Evolutionary conservation across 2,797 vertebrate species (phyloP).

Genomic region (Leptodactylus fallax): DNA sequence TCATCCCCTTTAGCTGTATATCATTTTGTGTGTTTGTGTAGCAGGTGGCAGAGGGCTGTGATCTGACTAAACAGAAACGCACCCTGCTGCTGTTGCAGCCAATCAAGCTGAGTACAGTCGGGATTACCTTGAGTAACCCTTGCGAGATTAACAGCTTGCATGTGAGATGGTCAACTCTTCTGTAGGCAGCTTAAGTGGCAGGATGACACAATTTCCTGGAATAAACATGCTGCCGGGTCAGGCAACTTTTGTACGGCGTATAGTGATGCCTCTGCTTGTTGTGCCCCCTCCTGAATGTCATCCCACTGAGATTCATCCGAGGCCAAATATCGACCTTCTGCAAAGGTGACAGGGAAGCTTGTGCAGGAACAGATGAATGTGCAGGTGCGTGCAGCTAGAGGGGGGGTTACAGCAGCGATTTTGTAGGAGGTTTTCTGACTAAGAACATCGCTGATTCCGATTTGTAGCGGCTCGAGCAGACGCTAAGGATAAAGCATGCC

Average conservation of each 20-base stretch:
- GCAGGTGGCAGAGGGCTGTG: slow-evolving; percentile 76
- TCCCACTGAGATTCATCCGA: slow-evolving; percentile 68
- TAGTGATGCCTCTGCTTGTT: slow-evolving; percentile 70
- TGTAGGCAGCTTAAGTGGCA: slow-evolving; percentile 82
- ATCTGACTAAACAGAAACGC: slow-evolving; percentile 84
- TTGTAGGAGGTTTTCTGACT: neutral
- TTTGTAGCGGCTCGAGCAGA: neutral
- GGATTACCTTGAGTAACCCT: slow-evolving; percentile 88
- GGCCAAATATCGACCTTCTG: slow-evolving; percentile 59
- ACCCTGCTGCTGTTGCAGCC: slow-evolving; percentile 78
- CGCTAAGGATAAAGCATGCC: neutral
- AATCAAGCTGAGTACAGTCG: slow-evolving; percentile 78
- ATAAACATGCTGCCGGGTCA: slow-evolving; percentile 81
- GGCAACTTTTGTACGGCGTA: slow-evolving; percentile 79
- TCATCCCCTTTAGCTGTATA: neutral
- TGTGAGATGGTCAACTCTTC: slow-evolving; percentile 84
- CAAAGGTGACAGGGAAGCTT: slow-evolving; percentile 62
- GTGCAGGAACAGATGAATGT: slow-evolving; percentile 80
- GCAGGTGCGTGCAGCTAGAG: slow-evolving; percentile 78
- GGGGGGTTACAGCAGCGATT: neutral
- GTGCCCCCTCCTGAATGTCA: slow-evolving; percentile 69
- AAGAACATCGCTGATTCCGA: neutral
- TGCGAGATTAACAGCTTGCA: slow-evolving; percentile 80
- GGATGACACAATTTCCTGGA: slow-evolving; percentile 88
- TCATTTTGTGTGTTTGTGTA: slow-evolving; percentile 50